Conservation (phyloP, 2,888 invertebrate species). For the Aradus depressus region DNA sequence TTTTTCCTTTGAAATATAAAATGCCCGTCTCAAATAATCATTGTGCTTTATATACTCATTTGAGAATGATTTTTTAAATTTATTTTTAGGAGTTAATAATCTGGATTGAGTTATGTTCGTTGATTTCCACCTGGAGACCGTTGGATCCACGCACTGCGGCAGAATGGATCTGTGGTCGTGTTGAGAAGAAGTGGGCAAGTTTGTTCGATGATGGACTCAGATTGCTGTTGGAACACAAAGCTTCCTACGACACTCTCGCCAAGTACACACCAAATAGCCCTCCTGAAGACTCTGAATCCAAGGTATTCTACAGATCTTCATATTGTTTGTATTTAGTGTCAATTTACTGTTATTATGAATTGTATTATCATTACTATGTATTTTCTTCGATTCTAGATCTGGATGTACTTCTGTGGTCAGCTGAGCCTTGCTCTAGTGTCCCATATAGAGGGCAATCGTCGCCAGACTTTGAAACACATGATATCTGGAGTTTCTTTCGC, state of each 20-base stretch:
- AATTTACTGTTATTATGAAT: neutral
- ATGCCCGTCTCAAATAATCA: too few species aligned
- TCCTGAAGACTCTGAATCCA: conserved; percentile 21
- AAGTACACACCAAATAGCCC: conserved; percentile 24
- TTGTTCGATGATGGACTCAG: conserved; percentile 16
- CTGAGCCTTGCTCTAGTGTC: conserved; percentile 24
- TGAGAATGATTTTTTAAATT: neutral
- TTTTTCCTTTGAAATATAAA: too few species aligned
- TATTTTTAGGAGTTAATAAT: conserved; percentile 16
- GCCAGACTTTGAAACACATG: conserved; percentile 21
- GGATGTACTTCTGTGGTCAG: conserved; percentile 27
- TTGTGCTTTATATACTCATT: neutral
- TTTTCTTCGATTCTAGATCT: conserved; percentile 19
- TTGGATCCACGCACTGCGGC: conserved; percentile 6
- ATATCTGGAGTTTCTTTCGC: conserved; percentile 26
- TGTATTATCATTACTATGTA: neutral
- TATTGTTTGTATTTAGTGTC: neutral
- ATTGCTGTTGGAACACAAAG: conserved; percentile 1
- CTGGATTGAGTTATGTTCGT: conserved; percentile 22
- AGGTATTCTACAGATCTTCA: conserved; percentile 6
- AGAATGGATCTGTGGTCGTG: conserved; percentile 16
- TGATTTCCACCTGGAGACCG: conserved; percentile 14
- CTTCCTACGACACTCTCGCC: conserved; percentile 16
- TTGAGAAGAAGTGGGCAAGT: conserved; percentile 10
- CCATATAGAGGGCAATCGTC: conserved; percentile 10